phyloP scores from a whole-genome alignment of 2,113 vertebrate genomes.

The Hemichromis elongatus region DNA sequence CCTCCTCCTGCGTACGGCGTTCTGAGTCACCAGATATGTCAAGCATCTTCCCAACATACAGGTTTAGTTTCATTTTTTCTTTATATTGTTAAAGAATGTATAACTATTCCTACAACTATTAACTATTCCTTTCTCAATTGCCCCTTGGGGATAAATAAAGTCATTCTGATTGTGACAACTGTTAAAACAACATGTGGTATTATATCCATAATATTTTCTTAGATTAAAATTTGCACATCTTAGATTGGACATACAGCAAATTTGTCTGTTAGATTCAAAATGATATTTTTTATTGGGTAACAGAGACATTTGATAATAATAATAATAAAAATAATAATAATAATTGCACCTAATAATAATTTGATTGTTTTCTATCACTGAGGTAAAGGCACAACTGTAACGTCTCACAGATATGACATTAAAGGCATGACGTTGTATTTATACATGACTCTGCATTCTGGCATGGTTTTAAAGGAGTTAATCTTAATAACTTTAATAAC shows the following conservation, averaged over 20 bases:
- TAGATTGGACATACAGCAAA: neutral
- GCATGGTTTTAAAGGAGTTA: neutral
- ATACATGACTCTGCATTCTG: neutral
- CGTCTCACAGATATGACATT: fast-evolving
- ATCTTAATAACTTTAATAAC: too few species aligned
- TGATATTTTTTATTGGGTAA: neutral
- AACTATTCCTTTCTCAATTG: too few species aligned
- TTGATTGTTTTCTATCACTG: neutral
- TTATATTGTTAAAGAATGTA: neutral
- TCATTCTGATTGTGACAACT: too few species aligned
- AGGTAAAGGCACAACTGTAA: neutral
- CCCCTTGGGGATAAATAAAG: too few species aligned
- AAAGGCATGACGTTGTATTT: neutral
- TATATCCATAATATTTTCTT: neutral
- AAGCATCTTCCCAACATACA: neutral
- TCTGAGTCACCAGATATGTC: slow-evolving; percentile 15
- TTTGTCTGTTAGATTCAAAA: neutral
- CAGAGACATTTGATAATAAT: neutral
- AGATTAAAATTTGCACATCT: neutral
- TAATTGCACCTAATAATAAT: too few species aligned
- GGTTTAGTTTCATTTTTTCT: neutral
- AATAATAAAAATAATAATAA: too few species aligned
- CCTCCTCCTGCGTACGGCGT: slow-evolving; percentile 22
- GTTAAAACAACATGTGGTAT: neutral
- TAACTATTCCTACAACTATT: neutral